Percentiles rank a stretch among this genome's conserved stretches.
Evolutionary conservation across 2,797 vertebrate genomes (phyloP).

Genomic region (Micropoecilia bifurca): DNA sequence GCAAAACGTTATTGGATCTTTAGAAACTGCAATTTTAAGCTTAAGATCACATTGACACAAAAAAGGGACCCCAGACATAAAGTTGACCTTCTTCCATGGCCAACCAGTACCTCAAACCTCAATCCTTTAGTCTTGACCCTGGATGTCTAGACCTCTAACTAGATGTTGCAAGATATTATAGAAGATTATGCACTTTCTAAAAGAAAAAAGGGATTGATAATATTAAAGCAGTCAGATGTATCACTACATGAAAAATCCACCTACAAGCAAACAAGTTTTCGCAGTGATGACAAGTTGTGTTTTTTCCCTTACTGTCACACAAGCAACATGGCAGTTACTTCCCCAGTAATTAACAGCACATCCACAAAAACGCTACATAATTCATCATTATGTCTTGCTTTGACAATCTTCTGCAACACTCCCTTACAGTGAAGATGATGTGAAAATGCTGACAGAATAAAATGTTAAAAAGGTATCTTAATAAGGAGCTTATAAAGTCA

Average conservation of each 20-base stretch:
- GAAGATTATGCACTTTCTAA: not conserved
- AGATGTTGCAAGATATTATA: not conserved
- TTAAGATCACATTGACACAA: not conserved
- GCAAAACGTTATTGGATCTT: not conserved
- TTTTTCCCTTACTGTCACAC: constrained; percentile 48
- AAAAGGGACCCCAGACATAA: not conserved
- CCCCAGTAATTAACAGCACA: constrained; percentile 56
- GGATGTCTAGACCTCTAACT: not conserved
- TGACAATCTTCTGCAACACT: constrained; percentile 3
- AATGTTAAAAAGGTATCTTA: not conserved
- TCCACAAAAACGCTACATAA: constrained; percentile 42
- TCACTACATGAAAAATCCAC: constrained; percentile 36
- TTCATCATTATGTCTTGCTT: constrained; percentile 53
- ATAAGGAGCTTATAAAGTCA: not conserved
- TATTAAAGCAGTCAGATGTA: constrained; percentile 22
- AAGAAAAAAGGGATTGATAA: not conserved
- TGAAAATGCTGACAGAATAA: constrained; percentile 26
- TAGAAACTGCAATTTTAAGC: not conserved
- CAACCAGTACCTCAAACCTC: not conserved
- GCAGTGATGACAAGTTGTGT: constrained; percentile 30
- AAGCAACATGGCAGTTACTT: constrained; percentile 32
- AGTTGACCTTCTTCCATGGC: not conserved
- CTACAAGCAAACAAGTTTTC: constrained; percentile 30
- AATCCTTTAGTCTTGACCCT: not conserved
- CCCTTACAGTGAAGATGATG: constrained; percentile 24